A percentile compares a stretch with the other conserved stretches of the same genome.
These are phyloP conservation scores for Nicator chloris DNA, from an alignment of 2,113 vertebrate genomes.

Conservation along the genomic window DNA sequence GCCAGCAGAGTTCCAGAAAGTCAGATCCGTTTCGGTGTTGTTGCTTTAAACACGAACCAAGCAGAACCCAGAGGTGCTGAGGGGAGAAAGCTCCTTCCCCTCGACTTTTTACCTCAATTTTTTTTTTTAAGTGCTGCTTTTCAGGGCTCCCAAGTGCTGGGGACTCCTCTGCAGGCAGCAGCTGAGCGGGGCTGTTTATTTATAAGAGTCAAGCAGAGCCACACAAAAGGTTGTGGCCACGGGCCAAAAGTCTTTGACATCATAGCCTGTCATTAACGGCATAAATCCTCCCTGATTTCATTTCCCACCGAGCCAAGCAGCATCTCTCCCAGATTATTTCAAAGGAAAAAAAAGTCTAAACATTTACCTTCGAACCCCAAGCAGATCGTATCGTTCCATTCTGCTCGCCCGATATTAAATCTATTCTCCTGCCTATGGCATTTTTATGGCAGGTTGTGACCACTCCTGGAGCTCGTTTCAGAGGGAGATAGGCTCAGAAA, in stretches of 20 bases:
- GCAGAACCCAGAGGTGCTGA: neutral
- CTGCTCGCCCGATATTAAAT: conserved; percentile 23
- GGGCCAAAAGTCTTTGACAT: conserved; percentile 58
- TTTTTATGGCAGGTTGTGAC: conserved; percentile 48
- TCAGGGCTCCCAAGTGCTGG: neutral
- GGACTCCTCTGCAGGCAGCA: conserved; percentile 21
- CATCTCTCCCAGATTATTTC: conserved; percentile 51
- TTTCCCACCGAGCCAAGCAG: conserved; percentile 55
- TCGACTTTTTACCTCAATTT: neutral
- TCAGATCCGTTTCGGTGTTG: neutral
- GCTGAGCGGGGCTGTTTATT: conserved; percentile 35
- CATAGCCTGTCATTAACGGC: conserved; percentile 54
- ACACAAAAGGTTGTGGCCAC: conserved; percentile 60
- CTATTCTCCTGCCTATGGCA: conserved; percentile 30
- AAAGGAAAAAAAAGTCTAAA: conserved; percentile 49
- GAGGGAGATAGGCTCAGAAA: neutral
- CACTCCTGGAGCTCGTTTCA: neutral
- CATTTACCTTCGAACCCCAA: conserved; percentile 58
- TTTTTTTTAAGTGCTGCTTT: neutral
- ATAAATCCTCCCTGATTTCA: conserved; percentile 63
- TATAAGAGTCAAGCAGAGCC: conserved; percentile 19
- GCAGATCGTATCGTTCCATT: conserved; percentile 31
- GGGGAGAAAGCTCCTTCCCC: neutral
- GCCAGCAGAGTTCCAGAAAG: neutral
- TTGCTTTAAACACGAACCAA: neutral